These are phyloP conservation scores for Triplophysa siluroides DNA, from an alignment of 2,113 vertebrate genomes.

Conservation along the genomic window DNA sequence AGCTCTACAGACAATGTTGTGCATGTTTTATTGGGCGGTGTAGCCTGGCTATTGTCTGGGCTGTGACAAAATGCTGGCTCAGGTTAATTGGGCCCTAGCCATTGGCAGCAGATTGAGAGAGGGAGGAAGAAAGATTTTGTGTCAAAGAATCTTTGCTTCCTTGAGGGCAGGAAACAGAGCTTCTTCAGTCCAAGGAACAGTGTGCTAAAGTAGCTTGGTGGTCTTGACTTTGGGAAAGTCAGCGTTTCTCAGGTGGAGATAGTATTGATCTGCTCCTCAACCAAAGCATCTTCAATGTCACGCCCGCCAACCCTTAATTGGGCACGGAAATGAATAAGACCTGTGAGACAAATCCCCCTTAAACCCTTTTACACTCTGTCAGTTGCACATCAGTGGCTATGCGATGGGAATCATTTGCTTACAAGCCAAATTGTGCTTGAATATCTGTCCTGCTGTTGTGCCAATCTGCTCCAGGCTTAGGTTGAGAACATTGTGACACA, in stretches of 20 bases:
- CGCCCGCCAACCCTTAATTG: slow-evolving; percentile 37
- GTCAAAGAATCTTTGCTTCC: slow-evolving; percentile 15
- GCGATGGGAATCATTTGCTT: slow-evolving; percentile 39
- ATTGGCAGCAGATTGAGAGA: slow-evolving; percentile 4
- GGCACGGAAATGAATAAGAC: slow-evolving; percentile 40
- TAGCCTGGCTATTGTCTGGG: background rate
- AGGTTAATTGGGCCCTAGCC: slow-evolving; percentile 58
- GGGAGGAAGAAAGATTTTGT: slow-evolving; percentile 8
- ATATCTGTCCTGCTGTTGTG: slow-evolving; percentile 30
- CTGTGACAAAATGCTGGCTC: slow-evolving; percentile 42
- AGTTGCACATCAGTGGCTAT: slow-evolving; percentile 19
- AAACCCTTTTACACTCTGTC: slow-evolving; percentile 37
- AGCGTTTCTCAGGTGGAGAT: slow-evolving; percentile 35
- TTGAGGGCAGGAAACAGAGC: background rate
- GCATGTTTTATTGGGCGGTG: slow-evolving; percentile 40
- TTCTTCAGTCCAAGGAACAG: background rate
- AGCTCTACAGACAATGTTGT: background rate
- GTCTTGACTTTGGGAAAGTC: background rate
- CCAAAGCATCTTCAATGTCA: background rate
- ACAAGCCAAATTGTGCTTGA: slow-evolving; percentile 31
- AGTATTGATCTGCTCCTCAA: slow-evolving; percentile 47
- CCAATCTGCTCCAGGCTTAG: slow-evolving; percentile 12
- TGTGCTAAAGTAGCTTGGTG: slow-evolving; percentile 9
- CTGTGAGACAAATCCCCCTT: slow-evolving; percentile 40
- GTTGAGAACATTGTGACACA: slow-evolving; percentile 1